Percentiles rank a stretch among this genome's conserved stretches.
These are phyloP conservation scores for Lamellibrachia satsuma DNA, from an alignment of 2,888 invertebrate species.

Conservation along the genomic window DNA sequence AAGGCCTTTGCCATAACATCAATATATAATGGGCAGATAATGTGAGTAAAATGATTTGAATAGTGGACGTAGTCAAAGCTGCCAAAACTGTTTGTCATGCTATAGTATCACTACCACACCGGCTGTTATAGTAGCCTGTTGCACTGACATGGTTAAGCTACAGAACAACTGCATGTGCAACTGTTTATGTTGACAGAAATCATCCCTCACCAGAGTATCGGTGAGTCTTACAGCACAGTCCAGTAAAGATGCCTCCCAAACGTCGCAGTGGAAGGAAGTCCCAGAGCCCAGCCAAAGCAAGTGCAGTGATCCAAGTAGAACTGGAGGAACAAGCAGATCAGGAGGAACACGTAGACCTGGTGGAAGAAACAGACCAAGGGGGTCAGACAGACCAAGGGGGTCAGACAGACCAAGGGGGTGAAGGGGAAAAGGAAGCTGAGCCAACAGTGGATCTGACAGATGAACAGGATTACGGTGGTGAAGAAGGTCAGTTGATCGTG, in stretches of 20 bases:
- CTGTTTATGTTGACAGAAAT: not conserved
- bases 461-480: not conserved
- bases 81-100: too few species aligned
- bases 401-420: too few species aligned
- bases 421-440: not conserved
- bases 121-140: too few species aligned
- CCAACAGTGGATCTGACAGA: not conserved
- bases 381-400: not conserved
- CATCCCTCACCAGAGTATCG: not conserved
- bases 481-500: not conserved
- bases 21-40: too few species aligned
- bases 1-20: too few species aligned
- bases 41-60: too few species aligned
- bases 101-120: too few species aligned
- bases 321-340: not conserved
- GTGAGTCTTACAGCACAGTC: not conserved
- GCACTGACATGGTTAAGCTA: too few species aligned
- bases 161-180: too few species aligned
- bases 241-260: constrained; percentile 10
- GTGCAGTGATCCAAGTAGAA: not conserved
- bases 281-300: not conserved
- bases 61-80: too few species aligned
- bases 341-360: not conserved
- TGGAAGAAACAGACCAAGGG: not conserved
- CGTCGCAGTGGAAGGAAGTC: not conserved